A percentile compares a stretch with the other conserved stretches of the same genome.
These are phyloP conservation scores for Anarhynchus alexandrinus DNA, from an alignment of 2,113 vertebrate species.

Conservation along the genomic window DNA sequence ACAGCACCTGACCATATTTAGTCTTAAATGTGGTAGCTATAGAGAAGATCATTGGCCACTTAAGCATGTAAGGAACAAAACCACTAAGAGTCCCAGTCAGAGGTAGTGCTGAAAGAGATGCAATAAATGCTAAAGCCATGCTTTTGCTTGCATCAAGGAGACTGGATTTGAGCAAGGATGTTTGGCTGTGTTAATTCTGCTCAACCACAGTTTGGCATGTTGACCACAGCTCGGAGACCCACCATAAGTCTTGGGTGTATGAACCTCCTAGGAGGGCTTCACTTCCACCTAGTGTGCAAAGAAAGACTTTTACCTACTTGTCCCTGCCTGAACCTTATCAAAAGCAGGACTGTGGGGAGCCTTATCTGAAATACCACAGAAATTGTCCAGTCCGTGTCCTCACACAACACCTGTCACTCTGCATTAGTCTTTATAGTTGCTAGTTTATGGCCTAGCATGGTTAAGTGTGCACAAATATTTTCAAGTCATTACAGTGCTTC, in stretches of 20 bases:
- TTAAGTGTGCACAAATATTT: neutral
- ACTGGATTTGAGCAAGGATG: neutral
- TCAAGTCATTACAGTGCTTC: neutral
- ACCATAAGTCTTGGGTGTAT: neutral
- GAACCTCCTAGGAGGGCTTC: neutral
- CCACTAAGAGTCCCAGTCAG: neutral
- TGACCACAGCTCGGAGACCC: neutral
- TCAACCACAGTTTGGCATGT: neutral
- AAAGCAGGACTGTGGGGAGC: neutral
- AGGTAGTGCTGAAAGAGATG: neutral
- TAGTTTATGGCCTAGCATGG: neutral
- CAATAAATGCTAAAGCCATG: rapidly evolving
- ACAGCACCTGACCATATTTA: neutral
- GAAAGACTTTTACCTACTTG: neutral
- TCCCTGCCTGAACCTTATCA: neutral
- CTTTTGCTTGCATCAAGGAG: neutral
- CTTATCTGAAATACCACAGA: neutral
- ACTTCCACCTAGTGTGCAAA: neutral
- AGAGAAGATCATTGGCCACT: neutral
- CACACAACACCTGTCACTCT: neutral
- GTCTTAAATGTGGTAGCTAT: neutral
- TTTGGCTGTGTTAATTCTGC: neutral
- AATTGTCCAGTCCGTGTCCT: neutral
- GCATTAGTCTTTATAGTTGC: neutral
- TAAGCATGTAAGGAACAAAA: neutral